Conservation (phyloP, 2,113 vertebrate genomes). For the Lota lota region DNA sequence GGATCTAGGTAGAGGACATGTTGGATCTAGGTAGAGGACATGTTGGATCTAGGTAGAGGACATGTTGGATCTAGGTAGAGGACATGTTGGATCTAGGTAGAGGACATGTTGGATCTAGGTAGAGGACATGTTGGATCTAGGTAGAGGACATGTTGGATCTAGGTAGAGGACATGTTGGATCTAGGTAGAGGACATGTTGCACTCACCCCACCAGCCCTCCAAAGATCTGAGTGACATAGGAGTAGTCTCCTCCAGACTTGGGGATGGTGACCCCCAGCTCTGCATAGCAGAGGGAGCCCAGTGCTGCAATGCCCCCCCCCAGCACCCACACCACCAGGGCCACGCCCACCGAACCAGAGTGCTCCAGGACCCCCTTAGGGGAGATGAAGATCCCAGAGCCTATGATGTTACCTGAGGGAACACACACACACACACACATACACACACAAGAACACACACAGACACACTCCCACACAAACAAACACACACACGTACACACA, state of each 20-base stretch:
- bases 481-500: too few species aligned
- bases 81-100: too few species aligned
- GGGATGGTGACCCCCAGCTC: constrained; percentile 96
- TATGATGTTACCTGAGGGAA: constrained; percentile 89
- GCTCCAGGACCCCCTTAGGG: constrained; percentile 94
- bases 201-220: constrained; percentile 92
- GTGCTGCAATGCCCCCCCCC: constrained; percentile 84
- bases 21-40: too few species aligned
- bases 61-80: too few species aligned
- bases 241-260: constrained; percentile 95
- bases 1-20: too few species aligned
- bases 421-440: constrained; percentile 37
- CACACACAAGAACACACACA: constrained; percentile 14
- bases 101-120: too few species aligned
- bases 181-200: too few species aligned
- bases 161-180: too few species aligned
- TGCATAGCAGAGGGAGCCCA: constrained; percentile 95
- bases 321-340: constrained; percentile 90
- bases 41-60: too few species aligned
- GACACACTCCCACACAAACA: too few species aligned
- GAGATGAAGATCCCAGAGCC: constrained; percentile 99
- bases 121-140: too few species aligned
- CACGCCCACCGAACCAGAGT: constrained; percentile 90
- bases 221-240: constrained; percentile 96
- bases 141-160: too few species aligned